phyloP scores from a whole-genome alignment of 2,888 invertebrate species.

The Sisyra terminalis region DNA sequence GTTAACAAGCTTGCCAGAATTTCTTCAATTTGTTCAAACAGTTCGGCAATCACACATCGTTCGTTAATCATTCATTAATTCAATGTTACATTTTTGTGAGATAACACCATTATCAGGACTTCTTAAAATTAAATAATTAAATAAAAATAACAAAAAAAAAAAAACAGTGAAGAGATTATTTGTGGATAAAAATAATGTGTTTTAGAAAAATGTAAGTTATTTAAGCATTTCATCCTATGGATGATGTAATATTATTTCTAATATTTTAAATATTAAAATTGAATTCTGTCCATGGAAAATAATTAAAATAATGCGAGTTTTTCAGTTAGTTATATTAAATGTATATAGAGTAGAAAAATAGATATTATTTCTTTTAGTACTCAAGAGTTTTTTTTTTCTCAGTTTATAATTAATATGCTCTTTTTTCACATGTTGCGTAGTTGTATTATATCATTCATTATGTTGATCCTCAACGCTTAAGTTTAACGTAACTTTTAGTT shows the following conservation, averaged over 20 bases:
- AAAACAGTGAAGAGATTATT: slow-evolving; percentile 2
- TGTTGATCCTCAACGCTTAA: no score
- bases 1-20: no score
- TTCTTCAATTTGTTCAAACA: no score
- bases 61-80: no score
- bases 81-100: no score
- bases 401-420: neutral
- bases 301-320: neutral
- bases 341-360: neutral
- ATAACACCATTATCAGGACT: no score
- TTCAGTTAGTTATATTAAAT: neutral
- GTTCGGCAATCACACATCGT: no score
- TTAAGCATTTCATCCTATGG: slow-evolving; percentile 8
- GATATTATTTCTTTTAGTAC: neutral
- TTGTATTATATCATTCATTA: neutral
- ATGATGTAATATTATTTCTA: slow-evolving; percentile 4
- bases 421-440: slow-evolving; percentile 1
- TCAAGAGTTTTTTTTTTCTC: slow-evolving; percentile 1
- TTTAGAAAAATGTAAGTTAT: slow-evolving; percentile 5
- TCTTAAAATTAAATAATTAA: neutral
- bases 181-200: slow-evolving; percentile 5
- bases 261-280: slow-evolving; percentile 4
- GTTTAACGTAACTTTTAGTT: no score
- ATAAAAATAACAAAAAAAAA: neutral
- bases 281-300: slow-evolving; percentile 2